These are phyloP conservation scores for Drosophila mimica DNA, from an alignment of 2,888 invertebrate genomes.

Conservation along the genomic window DNA sequence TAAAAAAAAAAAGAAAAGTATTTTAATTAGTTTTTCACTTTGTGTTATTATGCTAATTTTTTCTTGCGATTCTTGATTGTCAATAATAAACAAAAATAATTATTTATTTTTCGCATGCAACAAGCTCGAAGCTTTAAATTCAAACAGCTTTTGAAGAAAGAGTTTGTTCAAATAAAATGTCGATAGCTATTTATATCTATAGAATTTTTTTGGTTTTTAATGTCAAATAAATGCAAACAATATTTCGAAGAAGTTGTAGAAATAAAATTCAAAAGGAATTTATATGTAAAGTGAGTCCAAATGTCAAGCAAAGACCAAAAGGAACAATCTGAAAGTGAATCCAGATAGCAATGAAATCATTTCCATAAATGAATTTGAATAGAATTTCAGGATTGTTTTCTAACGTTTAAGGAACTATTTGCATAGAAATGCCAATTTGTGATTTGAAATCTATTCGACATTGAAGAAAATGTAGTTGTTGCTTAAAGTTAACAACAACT, in stretches of 20 bases:
- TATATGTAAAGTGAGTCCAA: neutral
- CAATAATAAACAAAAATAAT: slow-evolving; percentile 52
- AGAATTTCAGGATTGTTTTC: neutral
- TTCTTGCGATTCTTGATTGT: slow-evolving; percentile 22
- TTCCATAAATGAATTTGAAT: slow-evolving; percentile 18
- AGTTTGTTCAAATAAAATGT: neutral
- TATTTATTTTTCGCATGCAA: slow-evolving; percentile 2
- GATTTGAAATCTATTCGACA: neutral
- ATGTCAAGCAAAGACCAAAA: slow-evolving; percentile 1
- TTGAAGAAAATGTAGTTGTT: neutral
- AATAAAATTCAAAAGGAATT: neutral
- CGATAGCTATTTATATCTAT: neutral
- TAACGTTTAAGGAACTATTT: slow-evolving; percentile 2
- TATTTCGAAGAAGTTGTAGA: neutral
- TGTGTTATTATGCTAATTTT: slow-evolving; percentile 56
- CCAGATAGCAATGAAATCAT: slow-evolving; percentile 1
- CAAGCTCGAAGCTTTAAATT: neutral
- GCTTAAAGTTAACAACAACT: neutral
- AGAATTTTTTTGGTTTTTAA: neutral
- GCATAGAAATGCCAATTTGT: slow-evolving; percentile 7
- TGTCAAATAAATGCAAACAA: neutral
- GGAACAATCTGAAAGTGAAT: neutral
- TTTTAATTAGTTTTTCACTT: slow-evolving; percentile 67
- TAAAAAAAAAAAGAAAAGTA: slow-evolving; percentile 48
- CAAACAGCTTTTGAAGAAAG: neutral